phyloP scores from a whole-genome alignment of 2,888 invertebrate species.

The Euclidia mi region DNA sequence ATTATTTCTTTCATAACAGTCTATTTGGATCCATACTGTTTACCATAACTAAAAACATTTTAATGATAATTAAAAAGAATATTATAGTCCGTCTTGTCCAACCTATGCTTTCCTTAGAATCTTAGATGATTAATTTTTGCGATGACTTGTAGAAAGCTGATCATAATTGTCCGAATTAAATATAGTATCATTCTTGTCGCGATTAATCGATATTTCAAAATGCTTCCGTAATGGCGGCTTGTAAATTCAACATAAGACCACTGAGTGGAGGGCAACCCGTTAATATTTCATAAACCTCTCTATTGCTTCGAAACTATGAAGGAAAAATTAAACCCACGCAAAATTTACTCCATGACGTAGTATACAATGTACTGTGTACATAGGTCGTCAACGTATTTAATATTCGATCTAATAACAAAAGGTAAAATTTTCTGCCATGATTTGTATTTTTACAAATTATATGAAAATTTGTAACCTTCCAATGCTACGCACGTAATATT shows the following conservation, averaged over 20 bases:
- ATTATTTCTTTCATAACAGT: no score
- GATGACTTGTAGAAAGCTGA: constrained; percentile 12
- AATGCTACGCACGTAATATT: no score
- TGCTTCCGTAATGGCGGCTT: constrained; percentile 39
- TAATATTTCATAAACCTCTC: constrained; percentile 64
- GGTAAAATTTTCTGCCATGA: background rate
- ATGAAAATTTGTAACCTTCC: no score
- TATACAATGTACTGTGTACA: constrained; percentile 46
- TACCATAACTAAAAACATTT: no score
- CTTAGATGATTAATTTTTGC: no score
- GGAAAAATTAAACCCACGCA: constrained; percentile 56
- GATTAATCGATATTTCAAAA: constrained; percentile 54
- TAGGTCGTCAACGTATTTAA: constrained; percentile 45
- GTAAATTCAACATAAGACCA: constrained; percentile 35
- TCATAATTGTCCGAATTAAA: constrained; percentile 35
- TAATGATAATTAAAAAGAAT: no score
- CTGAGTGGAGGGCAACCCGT: constrained; percentile 40
- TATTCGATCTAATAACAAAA: constrained; percentile 34
- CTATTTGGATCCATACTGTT: no score
- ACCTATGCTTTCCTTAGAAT: no score
- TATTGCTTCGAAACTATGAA: constrained; percentile 61
- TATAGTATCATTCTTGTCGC: constrained; percentile 30
- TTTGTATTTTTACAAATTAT: no score
- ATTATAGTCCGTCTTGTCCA: no score
- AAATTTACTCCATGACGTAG: constrained; percentile 49